phyloP scores from a whole-genome alignment of 2,113 vertebrate genomes.

The Dipodomys merriami region DNA sequence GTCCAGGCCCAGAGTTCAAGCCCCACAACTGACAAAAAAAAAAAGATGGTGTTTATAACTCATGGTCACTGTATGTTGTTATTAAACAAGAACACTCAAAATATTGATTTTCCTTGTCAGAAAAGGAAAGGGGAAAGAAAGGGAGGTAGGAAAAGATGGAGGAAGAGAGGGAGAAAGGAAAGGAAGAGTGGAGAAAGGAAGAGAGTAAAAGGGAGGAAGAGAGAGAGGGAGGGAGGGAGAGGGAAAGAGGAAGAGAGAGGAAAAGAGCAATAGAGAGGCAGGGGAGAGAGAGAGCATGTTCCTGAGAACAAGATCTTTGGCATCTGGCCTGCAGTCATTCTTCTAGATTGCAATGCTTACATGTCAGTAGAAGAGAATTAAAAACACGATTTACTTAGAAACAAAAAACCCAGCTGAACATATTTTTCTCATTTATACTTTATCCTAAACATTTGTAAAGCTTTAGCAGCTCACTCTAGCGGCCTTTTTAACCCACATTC shows the following conservation, averaged over 20 bases:
- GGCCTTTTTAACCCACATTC: conserved; percentile 71
- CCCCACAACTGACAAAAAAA: no score
- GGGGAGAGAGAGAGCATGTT: no score
- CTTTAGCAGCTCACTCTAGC: conserved; percentile 66
- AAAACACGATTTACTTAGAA: conserved; percentile 58
- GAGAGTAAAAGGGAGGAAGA: background rate
- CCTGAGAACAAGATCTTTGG: background rate
- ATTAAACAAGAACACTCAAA: conserved; percentile 4
- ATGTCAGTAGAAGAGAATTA: conserved; percentile 66
- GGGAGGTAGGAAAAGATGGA: background rate
- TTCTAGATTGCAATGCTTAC: background rate
- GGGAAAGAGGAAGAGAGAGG: background rate
- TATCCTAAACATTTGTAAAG: conserved; percentile 79
- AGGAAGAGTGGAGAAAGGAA: no score
- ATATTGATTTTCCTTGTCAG: background rate
- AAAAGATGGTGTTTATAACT: background rate
- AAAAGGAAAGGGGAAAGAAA: background rate
- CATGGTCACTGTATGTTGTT: background rate
- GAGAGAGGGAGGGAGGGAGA: background rate
- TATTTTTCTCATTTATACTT: conserved; percentile 75
- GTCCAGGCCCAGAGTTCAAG: no score
- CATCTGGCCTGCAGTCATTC: background rate
- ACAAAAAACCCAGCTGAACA: conserved; percentile 54
- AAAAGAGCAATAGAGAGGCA: background rate
- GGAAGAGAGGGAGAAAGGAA: background rate